phyloP scores from a whole-genome alignment of 2,797 vertebrate genomes.

The Mionectes olivaceus region DNA sequence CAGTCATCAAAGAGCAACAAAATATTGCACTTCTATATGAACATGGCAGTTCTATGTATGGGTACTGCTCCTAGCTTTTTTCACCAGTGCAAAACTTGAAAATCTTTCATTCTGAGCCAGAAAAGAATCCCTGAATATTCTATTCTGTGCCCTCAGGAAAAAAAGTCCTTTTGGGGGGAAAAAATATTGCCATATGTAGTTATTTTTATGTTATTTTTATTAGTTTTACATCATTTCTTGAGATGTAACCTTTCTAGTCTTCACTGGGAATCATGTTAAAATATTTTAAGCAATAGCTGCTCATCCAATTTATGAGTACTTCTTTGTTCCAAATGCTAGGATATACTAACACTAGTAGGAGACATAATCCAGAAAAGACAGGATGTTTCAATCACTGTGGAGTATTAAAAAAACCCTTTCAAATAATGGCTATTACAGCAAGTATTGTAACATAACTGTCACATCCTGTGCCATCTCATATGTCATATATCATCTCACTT shows the following conservation, averaged over 20 bases:
- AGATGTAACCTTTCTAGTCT: neutral
- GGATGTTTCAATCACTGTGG: neutral
- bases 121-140: neutral
- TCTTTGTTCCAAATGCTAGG: neutral
- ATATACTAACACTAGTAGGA: neutral
- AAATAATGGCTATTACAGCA: neutral
- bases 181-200: neutral
- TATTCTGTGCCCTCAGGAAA: neutral
- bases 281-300: slow-evolving; percentile 24
- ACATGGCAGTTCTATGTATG: neutral
- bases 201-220: neutral
- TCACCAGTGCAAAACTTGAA: neutral
- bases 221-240: slow-evolving; percentile 11
- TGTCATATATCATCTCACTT: neutral
- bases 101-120: neutral
- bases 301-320: neutral
- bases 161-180: neutral
- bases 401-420: neutral
- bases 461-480: neutral
- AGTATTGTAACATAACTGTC: slow-evolving; percentile 1
- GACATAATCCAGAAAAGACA: slow-evolving; percentile 31
- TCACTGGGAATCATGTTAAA: neutral
- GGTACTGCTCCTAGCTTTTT: neutral
- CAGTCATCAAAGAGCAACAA: neutral
- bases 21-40: neutral